Conservation (phyloP, 1,140 invertebrate species). For the Pseudomyrmex flavicornis region DNA sequence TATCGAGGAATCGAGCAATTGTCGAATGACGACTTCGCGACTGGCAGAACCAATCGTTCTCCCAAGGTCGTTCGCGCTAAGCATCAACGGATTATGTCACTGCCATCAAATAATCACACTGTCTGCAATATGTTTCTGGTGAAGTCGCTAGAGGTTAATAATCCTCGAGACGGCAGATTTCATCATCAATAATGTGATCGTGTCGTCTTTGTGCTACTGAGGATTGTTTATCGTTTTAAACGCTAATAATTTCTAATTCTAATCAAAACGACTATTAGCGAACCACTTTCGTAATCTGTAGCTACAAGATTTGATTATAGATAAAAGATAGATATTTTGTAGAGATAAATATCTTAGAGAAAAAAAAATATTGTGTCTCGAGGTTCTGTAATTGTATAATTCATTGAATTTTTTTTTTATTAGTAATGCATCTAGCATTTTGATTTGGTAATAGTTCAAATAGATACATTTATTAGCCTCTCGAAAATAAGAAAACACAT, state of each 20-base stretch:
- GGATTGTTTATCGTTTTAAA: background rate
- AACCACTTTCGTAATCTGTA: too few species aligned
- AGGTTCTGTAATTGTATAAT: too few species aligned
- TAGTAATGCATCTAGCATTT: background rate
- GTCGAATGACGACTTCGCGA: background rate
- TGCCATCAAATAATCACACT: slow-evolving; percentile 13
- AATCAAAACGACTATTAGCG: too few species aligned
- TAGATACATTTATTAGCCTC: background rate
- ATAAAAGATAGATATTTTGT: too few species aligned
- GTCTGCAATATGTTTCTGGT: background rate
- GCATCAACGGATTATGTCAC: slow-evolving; percentile 37
- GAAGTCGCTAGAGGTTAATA: background rate
- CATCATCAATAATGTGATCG: slow-evolving; percentile 11
- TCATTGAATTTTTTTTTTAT: too few species aligned
- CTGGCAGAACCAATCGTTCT: background rate
- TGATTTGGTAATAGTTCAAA: background rate
- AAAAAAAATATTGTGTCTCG: too few species aligned
- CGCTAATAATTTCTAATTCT: too few species aligned
- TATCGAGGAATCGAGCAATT: background rate
- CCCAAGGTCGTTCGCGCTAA: slow-evolving; percentile 14
- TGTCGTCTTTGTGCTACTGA: background rate
- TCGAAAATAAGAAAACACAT: slow-evolving; percentile 1
- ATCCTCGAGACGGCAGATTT: background rate
- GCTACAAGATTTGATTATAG: too few species aligned
- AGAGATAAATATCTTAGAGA: too few species aligned